Evolutionary conservation across 2,113 vertebrate genomes (phyloP), one percentile per base, ranked within the genome.

Genomic region (Aplodontia rufa): DNA sequence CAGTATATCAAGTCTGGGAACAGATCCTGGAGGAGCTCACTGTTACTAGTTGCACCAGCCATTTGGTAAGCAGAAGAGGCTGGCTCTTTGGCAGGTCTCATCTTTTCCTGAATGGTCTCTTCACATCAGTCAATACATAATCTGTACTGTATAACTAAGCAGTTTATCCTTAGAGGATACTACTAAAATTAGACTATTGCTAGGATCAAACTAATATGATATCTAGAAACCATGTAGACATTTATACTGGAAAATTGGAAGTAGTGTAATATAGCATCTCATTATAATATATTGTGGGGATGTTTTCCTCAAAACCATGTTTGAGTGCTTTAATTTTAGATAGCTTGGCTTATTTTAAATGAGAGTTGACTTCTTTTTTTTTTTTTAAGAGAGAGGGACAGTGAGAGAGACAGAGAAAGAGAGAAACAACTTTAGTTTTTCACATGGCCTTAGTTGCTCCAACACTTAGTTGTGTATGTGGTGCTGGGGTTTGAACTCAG

Each of bases 171-270:
- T 78, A 79, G 37, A 85, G 45, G 53, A 55, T 90, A 68, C 83
- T 66, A 60, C 22, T 93, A 51, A 84, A 83, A 8, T 72, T 74
- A 37, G 49, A 74, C 78, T 91, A 80, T 88, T 93, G 74, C 26
- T 89, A 69, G 32, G 28, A 1, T 84, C 30, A 72, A 85, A 66
- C 26, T 72, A 76, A 30, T 72, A 35, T 28, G 79, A 79, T 78
- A 40, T 3, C 10, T 68, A 45, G 30, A 22, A 93, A 74, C 8
- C n/a, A 35, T 47, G 32, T 58, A 45, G 58, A 62, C 40, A 81
- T 84, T 74, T 84, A 83, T 32, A 84, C 32, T 76, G 88, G 75
- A 66, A 83, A 90, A 87, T 93, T 93, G n/a, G 30, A 96, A 87
- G 10, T 55, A 55, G 19, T 64, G 1, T 75, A 32, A 22, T 37